Evolutionary conservation across 1,140 invertebrate species (phyloP).

Genomic region (Drosophila rufa): DNA sequence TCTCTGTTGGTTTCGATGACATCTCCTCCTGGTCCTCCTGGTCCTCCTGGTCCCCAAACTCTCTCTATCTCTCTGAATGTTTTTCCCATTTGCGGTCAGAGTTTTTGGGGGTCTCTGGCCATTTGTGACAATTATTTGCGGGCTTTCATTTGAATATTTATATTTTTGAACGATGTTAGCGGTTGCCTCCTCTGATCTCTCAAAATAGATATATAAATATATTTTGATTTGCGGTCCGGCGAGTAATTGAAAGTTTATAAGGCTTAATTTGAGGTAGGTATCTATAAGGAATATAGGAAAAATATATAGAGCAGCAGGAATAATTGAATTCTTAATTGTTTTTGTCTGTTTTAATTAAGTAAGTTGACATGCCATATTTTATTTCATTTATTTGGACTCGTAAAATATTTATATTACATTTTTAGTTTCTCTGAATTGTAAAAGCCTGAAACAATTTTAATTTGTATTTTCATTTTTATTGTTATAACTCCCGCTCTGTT

Average conservation of each 20-base stretch:
- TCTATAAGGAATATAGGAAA: not conserved
- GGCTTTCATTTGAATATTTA: conserved; percentile 10
- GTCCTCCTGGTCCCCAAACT: not conserved
- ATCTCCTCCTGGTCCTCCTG: not conserved
- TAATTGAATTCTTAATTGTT: not conserved
- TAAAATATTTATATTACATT: conserved; percentile 3
- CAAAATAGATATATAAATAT: not conserved
- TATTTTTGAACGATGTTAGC: not conserved
- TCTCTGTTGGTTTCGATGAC: conserved; percentile 7
- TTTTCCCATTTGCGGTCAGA: conserved; percentile 12
- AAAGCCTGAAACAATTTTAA: not conserved
- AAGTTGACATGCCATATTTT: not conserved
- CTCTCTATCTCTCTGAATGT: not conserved
- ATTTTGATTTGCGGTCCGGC: conserved; percentile 7
- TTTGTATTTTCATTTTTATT: conserved; percentile 21
- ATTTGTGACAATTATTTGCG: conserved; percentile 5
- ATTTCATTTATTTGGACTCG: not conserved
- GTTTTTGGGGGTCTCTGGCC: not conserved
- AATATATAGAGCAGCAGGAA: not conserved
- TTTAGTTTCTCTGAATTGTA: not conserved
- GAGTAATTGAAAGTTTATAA: conserved; percentile 5
- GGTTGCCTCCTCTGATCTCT: conserved; percentile 4
- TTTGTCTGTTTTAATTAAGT: not conserved
- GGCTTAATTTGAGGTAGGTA: not conserved
- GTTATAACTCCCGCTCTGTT: conserved; percentile 2